phyloP scores from a whole-genome alignment of 92 coral and sea anemone species.

The Porites lobata region DNA sequence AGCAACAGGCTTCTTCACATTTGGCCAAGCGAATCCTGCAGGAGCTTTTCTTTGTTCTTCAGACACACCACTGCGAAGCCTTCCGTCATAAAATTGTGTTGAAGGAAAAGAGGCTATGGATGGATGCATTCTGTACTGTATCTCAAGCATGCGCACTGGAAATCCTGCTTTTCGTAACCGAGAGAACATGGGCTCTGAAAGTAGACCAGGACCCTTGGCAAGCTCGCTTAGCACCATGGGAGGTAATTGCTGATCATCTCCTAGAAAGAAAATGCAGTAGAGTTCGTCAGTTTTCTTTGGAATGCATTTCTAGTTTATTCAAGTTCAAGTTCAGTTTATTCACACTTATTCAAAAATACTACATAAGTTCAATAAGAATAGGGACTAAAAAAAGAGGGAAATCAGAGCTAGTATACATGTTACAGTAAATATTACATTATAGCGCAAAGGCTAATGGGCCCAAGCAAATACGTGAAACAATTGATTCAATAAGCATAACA shows the following conservation, averaged over 20 bases:
- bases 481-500: too few relatives aligned
- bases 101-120: conserved; percentile 80
- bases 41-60: conserved; percentile 71
- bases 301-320: too few relatives aligned
- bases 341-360: too few relatives aligned
- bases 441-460: too few relatives aligned
- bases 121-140: conserved; percentile 90
- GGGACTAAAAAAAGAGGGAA: too few relatives aligned
- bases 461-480: too few relatives aligned
- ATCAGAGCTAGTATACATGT: too few relatives aligned
- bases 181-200: conserved; percentile 67
- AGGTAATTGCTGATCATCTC: conserved; percentile 89
- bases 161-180: conserved; percentile 74
- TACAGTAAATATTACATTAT: too few relatives aligned
- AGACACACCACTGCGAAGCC: conserved; percentile 68
- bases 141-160: conserved; percentile 74
- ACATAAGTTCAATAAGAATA: too few relatives aligned
- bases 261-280: conserved; percentile 14
- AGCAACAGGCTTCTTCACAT: conserved; percentile 61
- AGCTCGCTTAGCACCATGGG: conserved; percentile 79
- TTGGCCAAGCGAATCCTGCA: conserved; percentile 77
- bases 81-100: conserved; percentile 62
- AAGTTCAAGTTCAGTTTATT: too few relatives aligned
- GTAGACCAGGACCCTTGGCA: conserved; percentile 60
- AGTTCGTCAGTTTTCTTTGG: neutral